phyloP scores from a whole-genome alignment of 2,888 invertebrate genomes.

The Liposcelis brunnea region DNA sequence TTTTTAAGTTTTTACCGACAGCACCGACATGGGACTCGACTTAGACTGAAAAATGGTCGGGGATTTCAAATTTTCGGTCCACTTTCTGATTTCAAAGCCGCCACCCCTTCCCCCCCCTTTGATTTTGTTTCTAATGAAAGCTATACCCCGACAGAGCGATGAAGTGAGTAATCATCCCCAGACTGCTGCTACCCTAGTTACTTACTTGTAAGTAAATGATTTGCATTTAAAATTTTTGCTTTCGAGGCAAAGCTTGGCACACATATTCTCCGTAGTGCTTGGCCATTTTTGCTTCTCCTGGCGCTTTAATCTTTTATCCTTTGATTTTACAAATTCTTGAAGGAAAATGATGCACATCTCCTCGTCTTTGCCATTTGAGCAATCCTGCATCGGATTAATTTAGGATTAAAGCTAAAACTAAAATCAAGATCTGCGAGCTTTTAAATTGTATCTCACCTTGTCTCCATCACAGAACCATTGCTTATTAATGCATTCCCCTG shows the following conservation, averaged over 20 bases:
- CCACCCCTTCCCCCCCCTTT: too few relatives aligned
- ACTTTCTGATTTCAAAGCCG: too few relatives aligned
- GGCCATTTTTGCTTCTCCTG: constrained; percentile 37
- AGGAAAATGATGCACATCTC: constrained; percentile 30
- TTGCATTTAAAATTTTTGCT: constrained; percentile 36
- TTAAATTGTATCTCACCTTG: not conserved
- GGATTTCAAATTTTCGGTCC: too few relatives aligned
- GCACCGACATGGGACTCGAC: too few relatives aligned
- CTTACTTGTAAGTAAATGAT: constrained; percentile 40
- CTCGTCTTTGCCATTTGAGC: constrained; percentile 39
- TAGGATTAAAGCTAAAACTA: not conserved
- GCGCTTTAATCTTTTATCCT: constrained; percentile 29
- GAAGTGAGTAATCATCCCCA: too few relatives aligned
- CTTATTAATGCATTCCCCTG: constrained; percentile 33
- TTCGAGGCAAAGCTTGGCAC: constrained; percentile 36
- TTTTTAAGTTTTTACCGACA: too few relatives aligned
- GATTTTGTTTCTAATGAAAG: too few relatives aligned
- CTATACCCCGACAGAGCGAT: too few relatives aligned
- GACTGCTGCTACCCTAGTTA: too few relatives aligned
- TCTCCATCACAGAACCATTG: constrained; percentile 38
- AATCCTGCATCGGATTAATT: constrained; percentile 28
- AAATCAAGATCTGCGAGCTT: not conserved
- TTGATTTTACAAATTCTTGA: constrained; percentile 27
- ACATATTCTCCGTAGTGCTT: constrained; percentile 34
- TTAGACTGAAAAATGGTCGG: too few relatives aligned